Conservation (phyloP, 2,888 invertebrate species). For the Folsomia candida region DNA sequence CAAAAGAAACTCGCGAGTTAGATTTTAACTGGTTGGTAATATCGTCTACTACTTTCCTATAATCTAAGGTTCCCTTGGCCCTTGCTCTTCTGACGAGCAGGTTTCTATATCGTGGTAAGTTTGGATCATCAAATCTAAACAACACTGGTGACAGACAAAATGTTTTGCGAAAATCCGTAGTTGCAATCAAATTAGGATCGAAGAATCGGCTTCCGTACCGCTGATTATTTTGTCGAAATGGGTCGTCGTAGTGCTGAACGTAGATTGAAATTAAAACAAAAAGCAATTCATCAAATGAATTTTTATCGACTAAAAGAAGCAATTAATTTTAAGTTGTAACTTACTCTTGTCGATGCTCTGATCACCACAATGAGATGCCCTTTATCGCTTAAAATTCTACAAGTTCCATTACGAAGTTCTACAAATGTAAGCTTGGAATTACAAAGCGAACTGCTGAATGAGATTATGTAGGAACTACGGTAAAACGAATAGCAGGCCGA, state of each 20-base stretch:
- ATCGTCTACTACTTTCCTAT: neutral
- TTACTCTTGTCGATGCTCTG: slow-evolving; percentile 1
- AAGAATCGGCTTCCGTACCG: too few species aligned
- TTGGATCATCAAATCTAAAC: neutral
- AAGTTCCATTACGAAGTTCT: slow-evolving; percentile 4
- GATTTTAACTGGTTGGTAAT: neutral
- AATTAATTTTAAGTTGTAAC: too few species aligned
- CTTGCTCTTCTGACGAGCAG: neutral
- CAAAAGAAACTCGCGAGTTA: neutral
- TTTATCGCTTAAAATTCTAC: neutral
- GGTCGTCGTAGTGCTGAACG: too few species aligned
- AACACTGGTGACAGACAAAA: neutral
- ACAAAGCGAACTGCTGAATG: neutral
- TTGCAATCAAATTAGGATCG: neutral
- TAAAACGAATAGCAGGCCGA: neutral
- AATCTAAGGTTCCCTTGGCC: neutral
- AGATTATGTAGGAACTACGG: slow-evolving; percentile 2
- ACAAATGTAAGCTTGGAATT: neutral
- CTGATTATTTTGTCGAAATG: too few species aligned
- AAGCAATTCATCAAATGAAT: too few species aligned
- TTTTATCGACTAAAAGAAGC: too few species aligned
- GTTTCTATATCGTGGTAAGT: neutral
- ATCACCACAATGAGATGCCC: slow-evolving; percentile 10
- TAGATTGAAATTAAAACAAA: too few species aligned
- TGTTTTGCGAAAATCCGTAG: neutral